Conservation (phyloP, 2,113 vertebrate species). For the Empidonax traillii region DNA sequence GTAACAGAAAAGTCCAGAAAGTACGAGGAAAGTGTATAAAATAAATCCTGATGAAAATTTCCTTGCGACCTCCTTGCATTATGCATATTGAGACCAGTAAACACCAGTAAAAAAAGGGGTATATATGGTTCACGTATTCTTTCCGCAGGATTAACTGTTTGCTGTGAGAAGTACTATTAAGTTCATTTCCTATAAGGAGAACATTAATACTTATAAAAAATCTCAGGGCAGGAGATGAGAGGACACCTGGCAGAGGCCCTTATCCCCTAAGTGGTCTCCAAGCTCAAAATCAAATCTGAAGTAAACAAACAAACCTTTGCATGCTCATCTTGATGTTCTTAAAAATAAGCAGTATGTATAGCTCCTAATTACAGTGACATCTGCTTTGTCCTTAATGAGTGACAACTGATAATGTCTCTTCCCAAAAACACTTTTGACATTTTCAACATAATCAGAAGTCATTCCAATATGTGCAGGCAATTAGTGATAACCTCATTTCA, state of each 20-base stretch:
- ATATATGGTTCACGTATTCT: background rate
- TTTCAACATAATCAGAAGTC: background rate
- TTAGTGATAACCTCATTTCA: conserved; percentile 41
- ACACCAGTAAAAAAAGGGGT: background rate
- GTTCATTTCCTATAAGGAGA: background rate
- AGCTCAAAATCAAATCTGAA: background rate
- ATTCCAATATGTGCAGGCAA: conserved; percentile 26
- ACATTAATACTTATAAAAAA: background rate
- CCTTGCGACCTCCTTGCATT: background rate
- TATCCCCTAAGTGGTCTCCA: background rate
- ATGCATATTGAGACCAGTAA: background rate
- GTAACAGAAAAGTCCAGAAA: background rate
- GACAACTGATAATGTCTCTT: conserved; percentile 12
- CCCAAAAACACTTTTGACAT: conserved; percentile 9
- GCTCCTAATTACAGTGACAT: conserved; percentile 9
- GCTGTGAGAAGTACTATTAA: background rate
- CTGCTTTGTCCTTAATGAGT: background rate
- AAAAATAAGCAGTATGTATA: background rate
- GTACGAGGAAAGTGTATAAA: background rate
- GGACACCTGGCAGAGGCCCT: background rate
- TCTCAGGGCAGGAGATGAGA: background rate
- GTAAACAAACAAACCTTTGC: background rate
- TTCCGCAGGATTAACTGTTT: background rate
- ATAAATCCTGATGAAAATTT: background rate
- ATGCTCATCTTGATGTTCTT: background rate